phyloP scores from a whole-genome alignment of 1,140 invertebrate genomes.

The Nymphalis io region DNA sequence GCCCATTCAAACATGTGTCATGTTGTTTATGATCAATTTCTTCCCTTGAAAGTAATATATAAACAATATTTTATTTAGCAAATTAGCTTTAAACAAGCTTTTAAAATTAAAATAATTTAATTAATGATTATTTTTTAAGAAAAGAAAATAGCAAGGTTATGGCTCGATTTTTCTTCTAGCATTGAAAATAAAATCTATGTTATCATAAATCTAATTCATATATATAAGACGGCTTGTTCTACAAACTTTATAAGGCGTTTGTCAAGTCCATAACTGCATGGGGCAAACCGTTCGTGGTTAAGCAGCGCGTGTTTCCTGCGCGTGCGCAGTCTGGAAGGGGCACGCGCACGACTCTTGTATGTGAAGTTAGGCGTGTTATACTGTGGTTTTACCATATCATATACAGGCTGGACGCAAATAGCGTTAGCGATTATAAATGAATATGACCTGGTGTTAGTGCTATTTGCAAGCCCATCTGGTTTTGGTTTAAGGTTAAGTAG shows the following conservation, averaged over 20 bases:
- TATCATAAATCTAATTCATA: neutral
- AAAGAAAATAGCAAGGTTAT: too few species aligned
- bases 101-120: too few species aligned
- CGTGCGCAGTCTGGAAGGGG: conserved; percentile 48
- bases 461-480: too few species aligned
- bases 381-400: conserved; percentile 5
- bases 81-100: too few species aligned
- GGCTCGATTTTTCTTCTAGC: neutral
- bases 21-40: too few species aligned
- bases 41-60: too few species aligned
- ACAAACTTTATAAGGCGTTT: conserved; percentile 53
- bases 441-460: too few species aligned
- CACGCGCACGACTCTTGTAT: conserved; percentile 43
- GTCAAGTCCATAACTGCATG: conserved; percentile 53
- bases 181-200: neutral
- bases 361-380: conserved; percentile 24
- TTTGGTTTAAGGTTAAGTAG: too few species aligned
- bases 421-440: neutral
- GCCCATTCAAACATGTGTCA: too few species aligned
- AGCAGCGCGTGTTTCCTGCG: conserved; percentile 70
- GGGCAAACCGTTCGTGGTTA: conserved; percentile 47
- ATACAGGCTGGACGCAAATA: conserved; percentile 4
- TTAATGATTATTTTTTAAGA: too few species aligned
- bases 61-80: too few species aligned
- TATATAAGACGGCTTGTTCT: conserved; percentile 37